phyloP scores from a whole-genome alignment of 2,113 vertebrate species.

The Isichthys henryi region DNA sequence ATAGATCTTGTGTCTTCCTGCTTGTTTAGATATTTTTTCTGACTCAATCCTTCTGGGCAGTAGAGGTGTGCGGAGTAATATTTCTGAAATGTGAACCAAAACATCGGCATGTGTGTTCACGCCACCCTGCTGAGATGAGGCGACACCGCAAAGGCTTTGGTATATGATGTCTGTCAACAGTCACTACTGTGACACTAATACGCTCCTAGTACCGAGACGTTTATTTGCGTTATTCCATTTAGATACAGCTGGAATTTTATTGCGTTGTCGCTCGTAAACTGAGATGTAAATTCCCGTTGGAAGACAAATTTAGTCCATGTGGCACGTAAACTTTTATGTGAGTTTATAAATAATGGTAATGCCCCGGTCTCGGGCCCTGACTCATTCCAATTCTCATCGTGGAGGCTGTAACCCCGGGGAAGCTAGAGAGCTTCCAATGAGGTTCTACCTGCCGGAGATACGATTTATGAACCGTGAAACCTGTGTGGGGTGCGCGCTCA shows the following conservation, averaged over 20 bases:
- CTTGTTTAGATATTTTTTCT: not conserved
- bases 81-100: not conserved
- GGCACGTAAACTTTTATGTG: slow-evolving; percentile 11
- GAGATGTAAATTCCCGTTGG: not conserved
- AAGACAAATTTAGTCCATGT: not conserved
- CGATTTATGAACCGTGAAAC: not conserved
- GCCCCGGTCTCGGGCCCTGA: too few species aligned
- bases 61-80: not conserved
- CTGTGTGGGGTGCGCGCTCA: not conserved
- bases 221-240: not conserved
- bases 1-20: not conserved
- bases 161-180: not conserved
- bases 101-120: not conserved
- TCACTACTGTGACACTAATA: not conserved
- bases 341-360: slow-evolving; percentile 8
- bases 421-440: not conserved
- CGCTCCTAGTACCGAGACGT: not conserved
- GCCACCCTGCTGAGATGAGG: not conserved
- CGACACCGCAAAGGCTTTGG: not conserved
- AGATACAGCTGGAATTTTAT: not conserved
- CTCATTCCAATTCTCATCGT: slow-evolving; percentile 7
- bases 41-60: not conserved
- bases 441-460: not conserved
- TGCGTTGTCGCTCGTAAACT: not conserved
- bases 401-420: not conserved